Conservation (phyloP, 1,140 invertebrate genomes). For the Sinella curviseta region DNA sequence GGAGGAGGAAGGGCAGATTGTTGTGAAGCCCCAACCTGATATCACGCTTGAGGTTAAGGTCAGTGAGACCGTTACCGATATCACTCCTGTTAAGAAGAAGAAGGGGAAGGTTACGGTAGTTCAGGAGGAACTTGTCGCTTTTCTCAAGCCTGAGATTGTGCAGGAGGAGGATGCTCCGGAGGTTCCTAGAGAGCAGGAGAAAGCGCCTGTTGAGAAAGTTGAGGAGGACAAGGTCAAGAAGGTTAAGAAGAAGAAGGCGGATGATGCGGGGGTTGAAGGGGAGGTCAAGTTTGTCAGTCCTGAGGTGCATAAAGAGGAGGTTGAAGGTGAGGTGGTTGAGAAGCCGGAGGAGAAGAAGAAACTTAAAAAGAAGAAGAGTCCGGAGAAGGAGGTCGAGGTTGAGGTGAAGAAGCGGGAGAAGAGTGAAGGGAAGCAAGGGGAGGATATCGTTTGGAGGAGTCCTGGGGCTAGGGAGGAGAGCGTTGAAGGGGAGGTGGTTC, state of each 20-base stretch:
- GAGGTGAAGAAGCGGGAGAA: conserved; percentile 31
- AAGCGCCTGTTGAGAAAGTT: conserved; percentile 3
- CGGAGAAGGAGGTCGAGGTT: conserved; percentile 26
- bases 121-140: neutral
- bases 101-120: no score
- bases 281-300: neutral
- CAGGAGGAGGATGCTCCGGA: neutral
- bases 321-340: neutral
- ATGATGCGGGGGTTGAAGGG: neutral
- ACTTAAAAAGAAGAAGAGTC: conserved; percentile 15
- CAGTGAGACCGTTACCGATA: neutral
- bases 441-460: conserved; percentile 21
- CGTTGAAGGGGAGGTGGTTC: neutral
- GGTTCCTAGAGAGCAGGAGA: no score
- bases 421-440: conserved; percentile 36
- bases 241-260: neutral
- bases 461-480: conserved; percentile 28
- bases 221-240: neutral
- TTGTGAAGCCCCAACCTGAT: neutral
- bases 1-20: neutral
- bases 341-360: conserved; percentile 32
- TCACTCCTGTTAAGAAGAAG: no score
- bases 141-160: neutral
- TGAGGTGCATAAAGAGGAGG: neutral
- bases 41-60: neutral